phyloP scores from a whole-genome alignment of 2,113 vertebrate species.

The Macrotis lagotis region DNA sequence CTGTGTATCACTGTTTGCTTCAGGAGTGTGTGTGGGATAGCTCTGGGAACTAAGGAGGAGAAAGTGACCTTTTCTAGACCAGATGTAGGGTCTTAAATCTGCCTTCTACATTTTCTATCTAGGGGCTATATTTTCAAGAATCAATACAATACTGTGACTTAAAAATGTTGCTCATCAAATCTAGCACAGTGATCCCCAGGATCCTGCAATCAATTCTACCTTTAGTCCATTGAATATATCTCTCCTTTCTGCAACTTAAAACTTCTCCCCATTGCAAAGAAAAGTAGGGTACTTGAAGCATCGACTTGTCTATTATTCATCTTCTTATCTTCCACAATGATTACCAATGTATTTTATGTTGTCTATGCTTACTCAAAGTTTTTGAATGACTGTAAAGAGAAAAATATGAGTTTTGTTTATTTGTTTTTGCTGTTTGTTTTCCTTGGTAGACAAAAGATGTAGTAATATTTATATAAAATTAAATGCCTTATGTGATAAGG shows the following conservation, averaged over 20 bases:
- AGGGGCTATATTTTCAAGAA: neutral
- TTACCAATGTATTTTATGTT: neutral
- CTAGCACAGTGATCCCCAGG: neutral
- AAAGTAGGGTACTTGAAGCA: neutral
- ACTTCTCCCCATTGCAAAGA: neutral
- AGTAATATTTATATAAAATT: slow-evolving; percentile 38
- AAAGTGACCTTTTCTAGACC: neutral
- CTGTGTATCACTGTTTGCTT: neutral
- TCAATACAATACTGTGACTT: neutral
- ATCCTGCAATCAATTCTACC: neutral
- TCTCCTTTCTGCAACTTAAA: neutral
- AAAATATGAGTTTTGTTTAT: neutral
- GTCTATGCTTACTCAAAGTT: neutral
- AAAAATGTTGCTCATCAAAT: neutral
- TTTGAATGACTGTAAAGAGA: neutral
- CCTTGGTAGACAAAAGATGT: slow-evolving; percentile 63
- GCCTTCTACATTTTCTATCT: neutral
- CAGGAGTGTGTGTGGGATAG: neutral
- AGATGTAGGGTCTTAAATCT: neutral
- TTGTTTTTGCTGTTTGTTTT: slow-evolving; percentile 54
- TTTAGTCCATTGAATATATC: neutral
- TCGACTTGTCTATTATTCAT: neutral
- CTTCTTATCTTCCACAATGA: neutral
- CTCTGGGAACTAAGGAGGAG: neutral
- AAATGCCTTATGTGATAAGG: slow-evolving; percentile 68